phyloP scores from a whole-genome alignment of 2,113 vertebrate genomes.

The Eupsittula cactorum region DNA sequence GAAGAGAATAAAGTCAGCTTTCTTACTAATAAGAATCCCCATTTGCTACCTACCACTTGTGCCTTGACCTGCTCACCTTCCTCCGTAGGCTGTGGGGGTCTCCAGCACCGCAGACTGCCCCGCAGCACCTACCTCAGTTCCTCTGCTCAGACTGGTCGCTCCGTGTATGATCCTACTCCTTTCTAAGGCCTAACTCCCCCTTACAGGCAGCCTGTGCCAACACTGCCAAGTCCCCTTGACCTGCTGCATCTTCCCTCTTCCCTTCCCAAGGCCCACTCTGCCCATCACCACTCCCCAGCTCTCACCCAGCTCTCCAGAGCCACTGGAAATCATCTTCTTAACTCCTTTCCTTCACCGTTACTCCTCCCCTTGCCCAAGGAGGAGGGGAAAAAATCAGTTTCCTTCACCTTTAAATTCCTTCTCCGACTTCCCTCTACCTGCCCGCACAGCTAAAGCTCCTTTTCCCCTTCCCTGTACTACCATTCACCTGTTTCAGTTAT shows the following conservation, averaged over 20 bases:
- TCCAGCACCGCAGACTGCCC: neutral
- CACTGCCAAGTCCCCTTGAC: neutral
- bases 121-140: neutral
- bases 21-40: neutral
- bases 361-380: neutral
- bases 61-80: neutral
- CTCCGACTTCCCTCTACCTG: neutral
- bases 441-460: neutral
- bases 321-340: neutral
- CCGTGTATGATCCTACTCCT: neutral
- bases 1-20: neutral
- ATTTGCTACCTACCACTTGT: neutral
- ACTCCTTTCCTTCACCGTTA: neutral
- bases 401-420: neutral
- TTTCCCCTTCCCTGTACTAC: neutral
- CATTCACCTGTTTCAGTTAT: neutral
- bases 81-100: neutral
- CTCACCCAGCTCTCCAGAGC: neutral
- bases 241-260: neutral
- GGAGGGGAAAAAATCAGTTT: rapidly evolving
- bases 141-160: neutral
- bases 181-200: rapidly evolving
- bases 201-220: neutral
- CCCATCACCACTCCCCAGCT: neutral
- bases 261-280: neutral